Percentiles rank a stretch among this genome's conserved stretches.
phyloP scores from a whole-genome alignment of 1,140 invertebrate genomes.

The Zophobas atratus region DNA sequence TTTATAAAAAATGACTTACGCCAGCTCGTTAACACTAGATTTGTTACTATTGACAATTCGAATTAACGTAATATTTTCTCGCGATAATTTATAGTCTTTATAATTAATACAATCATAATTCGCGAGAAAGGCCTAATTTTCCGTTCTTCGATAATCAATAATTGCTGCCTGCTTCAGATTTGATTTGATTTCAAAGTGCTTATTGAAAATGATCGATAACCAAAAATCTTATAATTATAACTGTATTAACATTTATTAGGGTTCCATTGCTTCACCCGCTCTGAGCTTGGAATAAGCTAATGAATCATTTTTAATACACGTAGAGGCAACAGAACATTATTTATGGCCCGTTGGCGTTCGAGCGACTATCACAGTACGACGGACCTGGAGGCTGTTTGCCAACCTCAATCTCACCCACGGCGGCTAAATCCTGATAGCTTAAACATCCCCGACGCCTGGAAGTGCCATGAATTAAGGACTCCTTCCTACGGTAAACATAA shows the following conservation, averaged over 20 bases:
- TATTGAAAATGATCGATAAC: conserved; percentile 48
- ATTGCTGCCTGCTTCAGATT: conserved; percentile 19
- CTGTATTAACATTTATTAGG: conserved; percentile 47
- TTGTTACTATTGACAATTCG: conserved; percentile 29
- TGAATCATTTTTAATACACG: conserved; percentile 47
- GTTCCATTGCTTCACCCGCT: conserved; percentile 43
- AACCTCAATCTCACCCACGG: conserved; percentile 37
- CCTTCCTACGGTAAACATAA: conserved; percentile 45
- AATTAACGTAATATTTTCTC: conserved; percentile 14
- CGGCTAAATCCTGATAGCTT: conserved; percentile 41
- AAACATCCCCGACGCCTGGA: conserved; percentile 34
- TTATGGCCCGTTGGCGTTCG: conserved; percentile 47
- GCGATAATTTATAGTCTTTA: conserved; percentile 17
- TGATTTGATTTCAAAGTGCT: conserved; percentile 29
- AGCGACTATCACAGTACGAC: conserved; percentile 47
- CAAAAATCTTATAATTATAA: conserved; percentile 43
- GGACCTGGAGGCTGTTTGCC: conserved; percentile 47
- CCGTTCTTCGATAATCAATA: conserved; percentile 20
- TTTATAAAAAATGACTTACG: conserved; percentile 3
- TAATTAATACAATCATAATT: conserved; percentile 24
- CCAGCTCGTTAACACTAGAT: conserved; percentile 28
- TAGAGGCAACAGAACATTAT: conserved; percentile 46
- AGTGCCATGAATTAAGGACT: conserved; percentile 48
- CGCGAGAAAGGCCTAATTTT: conserved; percentile 12
- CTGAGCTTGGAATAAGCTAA: conserved; percentile 43